Base-by-base conservation (phyloP, 2,888 invertebrate species). In the Bugula neritina region DNA sequence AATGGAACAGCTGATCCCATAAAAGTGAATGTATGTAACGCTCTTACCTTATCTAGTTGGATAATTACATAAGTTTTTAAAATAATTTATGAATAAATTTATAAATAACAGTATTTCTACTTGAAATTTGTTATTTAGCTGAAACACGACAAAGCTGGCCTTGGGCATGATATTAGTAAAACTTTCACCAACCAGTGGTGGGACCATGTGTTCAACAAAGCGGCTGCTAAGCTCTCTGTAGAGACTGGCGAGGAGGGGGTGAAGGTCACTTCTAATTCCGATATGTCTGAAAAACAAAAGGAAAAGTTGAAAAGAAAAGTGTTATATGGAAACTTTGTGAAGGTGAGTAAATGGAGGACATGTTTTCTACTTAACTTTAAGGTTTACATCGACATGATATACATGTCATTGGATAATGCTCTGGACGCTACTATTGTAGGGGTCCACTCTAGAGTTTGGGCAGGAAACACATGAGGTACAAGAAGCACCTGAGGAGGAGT, bases 111-210 rank as follows among this genome's bases (percentile, higher is more conserved):
- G n/a, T n/a, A n/a, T n/a, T n/a, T n/a, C n/a, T n/a, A n/a, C n/a
- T n/a, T n/a, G n/a, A n/a, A n/a, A n/a, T n/a, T n/a, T n/a, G n/a
- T n/a, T n/a, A n/a, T n/a, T n/a, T 31, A 54, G 52, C 70, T 70
- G 25, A 70, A 70, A 23, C 70, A 70, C 23, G 70, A 70, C 70
- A 70, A 5, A 13, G 70, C 70, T 2, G 70, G 70, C 5, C 52
- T 95, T 29, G 94, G 94, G 0, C 90, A 91, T 77, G 89, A 91
- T 80, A 86, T 87, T 1, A 89, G 89, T 0, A 88, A 90, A 5
- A 90, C 91, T 78, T 92, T 90, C 79, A 90, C 90, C 0, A 89
- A 90, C 76, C 90, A 92, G 77, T 94, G 93, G 93, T 93, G 92
- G 92, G 90, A 90, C 75, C 87, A 89, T 13, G 86, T 90, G 10